Conservation (phyloP, 2,797 vertebrate genomes). For the Microctenopoma stevenorrisi region DNA sequence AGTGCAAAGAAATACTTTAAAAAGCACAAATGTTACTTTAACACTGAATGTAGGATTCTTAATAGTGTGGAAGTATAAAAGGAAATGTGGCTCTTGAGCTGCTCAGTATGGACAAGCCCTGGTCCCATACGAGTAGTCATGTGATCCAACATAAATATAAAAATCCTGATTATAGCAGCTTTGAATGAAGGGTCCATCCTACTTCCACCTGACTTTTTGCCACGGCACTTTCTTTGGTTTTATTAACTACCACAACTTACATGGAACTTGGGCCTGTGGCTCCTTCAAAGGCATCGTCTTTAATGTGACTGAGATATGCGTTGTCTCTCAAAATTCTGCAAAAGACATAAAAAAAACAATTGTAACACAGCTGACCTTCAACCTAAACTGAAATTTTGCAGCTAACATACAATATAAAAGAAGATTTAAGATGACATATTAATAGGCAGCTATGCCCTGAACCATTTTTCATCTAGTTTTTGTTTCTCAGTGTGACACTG, state of each 20-base stretch:
- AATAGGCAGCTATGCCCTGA: slow-evolving; percentile 37
- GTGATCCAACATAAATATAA: background rate
- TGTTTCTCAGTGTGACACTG: slow-evolving; percentile 48
- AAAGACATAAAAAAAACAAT: slow-evolving; percentile 23
- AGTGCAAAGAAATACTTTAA: background rate
- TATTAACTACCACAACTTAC: slow-evolving; percentile 79
- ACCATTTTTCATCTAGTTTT: slow-evolving; percentile 40
- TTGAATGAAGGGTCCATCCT: background rate
- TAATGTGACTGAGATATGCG: slow-evolving; percentile 83
- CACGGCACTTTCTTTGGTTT: background rate
- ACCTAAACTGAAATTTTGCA: slow-evolving; percentile 13
- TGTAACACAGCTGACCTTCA: slow-evolving; percentile 29
- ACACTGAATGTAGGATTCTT: background rate
- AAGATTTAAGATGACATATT: slow-evolving; percentile 44
- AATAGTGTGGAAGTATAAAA: too few species aligned
- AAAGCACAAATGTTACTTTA: background rate
- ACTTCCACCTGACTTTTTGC: background rate
- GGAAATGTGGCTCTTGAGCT: too few species aligned
- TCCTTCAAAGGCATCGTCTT: slow-evolving; percentile 87
- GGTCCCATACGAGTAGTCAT: background rate
- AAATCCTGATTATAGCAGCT: background rate
- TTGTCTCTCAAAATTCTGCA: slow-evolving; percentile 90
- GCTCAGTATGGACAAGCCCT: background rate
- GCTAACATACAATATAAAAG: slow-evolving; percentile 19
- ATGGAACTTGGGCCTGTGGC: slow-evolving; percentile 86